phyloP scores from a whole-genome alignment of 2,797 vertebrate genomes.

The Phataginus tetradactyla region DNA sequence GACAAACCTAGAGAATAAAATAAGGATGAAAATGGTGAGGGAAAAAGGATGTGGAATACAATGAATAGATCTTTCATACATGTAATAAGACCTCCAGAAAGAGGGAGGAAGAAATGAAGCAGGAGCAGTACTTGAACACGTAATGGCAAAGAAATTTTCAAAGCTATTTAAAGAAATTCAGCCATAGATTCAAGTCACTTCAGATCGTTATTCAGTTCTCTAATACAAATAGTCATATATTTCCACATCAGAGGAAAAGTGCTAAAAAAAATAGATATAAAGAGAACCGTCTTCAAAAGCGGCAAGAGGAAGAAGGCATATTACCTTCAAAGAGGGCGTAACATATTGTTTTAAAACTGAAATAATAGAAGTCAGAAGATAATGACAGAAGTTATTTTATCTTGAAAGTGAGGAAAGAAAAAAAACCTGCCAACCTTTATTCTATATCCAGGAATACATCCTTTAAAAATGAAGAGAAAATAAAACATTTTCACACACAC shows the following conservation, averaged over 20 bases:
- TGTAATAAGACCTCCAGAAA: not conserved
- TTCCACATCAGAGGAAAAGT: not conserved
- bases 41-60: not conserved
- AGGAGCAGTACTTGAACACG: not conserved
- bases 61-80: not conserved
- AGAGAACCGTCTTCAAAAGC: not conserved
- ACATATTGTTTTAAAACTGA: not conserved
- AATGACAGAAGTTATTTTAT: not conserved
- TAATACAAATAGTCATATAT: not conserved
- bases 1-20: not conserved
- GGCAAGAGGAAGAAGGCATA: not conserved
- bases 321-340: not conserved
- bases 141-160: not conserved
- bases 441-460: not conserved
- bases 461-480: not conserved
- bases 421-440: not conserved
- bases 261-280: not conserved
- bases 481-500: not conserved
- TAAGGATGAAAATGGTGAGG: not conserved
- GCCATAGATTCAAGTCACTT: not conserved
- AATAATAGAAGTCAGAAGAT: not conserved
- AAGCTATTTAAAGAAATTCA: not conserved
- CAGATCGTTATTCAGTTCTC: not conserved
- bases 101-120: not conserved
- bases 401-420: not conserved